These are phyloP conservation scores for Drusus annulatus DNA, from an alignment of 1,140 invertebrate genomes.

Conservation along the genomic window DNA sequence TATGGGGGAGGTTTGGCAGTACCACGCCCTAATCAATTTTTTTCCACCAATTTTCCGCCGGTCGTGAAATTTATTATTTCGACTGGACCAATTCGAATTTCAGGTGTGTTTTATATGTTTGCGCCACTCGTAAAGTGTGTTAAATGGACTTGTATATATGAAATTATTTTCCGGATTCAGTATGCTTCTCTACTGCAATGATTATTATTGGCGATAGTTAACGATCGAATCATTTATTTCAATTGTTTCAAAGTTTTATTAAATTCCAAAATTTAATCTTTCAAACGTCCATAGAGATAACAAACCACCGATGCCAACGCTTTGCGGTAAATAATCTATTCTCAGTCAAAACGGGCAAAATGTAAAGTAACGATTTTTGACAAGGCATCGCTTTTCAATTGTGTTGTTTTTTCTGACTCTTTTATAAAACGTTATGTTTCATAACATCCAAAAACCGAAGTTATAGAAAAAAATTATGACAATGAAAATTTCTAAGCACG, in stretches of 20 bases:
- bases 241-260: neutral
- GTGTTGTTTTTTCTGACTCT: too few species aligned
- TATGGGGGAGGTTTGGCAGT: neutral
- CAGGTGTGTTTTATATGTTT: slow-evolving; percentile 7
- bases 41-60: slow-evolving; percentile 34
- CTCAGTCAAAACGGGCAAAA: too few species aligned
- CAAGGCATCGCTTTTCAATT: too few species aligned
- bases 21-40: slow-evolving; percentile 49
- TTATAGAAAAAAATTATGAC: too few species aligned
- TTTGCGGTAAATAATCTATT: too few species aligned
- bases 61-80: slow-evolving; percentile 33
- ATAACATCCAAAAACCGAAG: too few species aligned
- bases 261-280: neutral
- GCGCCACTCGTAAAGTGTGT: slow-evolving; percentile 22
- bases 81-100: neutral
- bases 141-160: slow-evolving; percentile 37
- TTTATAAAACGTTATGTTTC: too few species aligned
- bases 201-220: neutral
- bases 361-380: too few species aligned
- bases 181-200: neutral
- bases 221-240: neutral
- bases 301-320: too few species aligned
- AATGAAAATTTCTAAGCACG: too few species aligned
- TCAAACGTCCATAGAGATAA: too few species aligned
- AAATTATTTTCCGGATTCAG: neutral